Conservation (phyloP, 2,113 vertebrate species). For the Tylochromis polylepis region DNA sequence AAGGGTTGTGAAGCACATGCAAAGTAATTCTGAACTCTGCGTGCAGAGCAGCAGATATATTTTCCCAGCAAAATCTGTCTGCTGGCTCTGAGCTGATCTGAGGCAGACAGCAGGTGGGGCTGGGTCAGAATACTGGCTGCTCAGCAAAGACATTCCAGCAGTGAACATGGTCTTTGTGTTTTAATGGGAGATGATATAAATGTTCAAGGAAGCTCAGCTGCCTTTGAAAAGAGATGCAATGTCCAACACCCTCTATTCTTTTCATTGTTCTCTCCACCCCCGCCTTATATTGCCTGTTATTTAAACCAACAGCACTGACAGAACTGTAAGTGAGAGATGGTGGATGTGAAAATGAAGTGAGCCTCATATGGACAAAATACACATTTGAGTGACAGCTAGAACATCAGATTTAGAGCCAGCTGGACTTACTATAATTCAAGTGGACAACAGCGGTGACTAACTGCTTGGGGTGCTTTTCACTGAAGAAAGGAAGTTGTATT, state of each 20-base stretch:
- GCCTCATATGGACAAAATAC: background rate
- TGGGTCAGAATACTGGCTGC: slow-evolving; percentile 8
- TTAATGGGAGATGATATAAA: slow-evolving; percentile 2
- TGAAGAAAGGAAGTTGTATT: background rate
- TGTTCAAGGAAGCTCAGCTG: background rate
- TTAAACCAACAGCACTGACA: background rate
- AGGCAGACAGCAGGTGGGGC: slow-evolving; percentile 32
- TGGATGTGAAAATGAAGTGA: background rate
- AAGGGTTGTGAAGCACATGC: background rate
- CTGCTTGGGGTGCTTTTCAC: background rate
- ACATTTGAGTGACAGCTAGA: background rate
- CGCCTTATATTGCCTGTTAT: background rate
- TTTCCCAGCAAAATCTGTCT: background rate
- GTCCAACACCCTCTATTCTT: background rate
- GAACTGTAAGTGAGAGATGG: background rate
- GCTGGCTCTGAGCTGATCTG: background rate
- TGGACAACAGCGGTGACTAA: background rate
- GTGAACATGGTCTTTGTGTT: slow-evolving; percentile 25
- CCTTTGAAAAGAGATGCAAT: background rate
- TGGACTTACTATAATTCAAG: background rate
- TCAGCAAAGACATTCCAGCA: slow-evolving; percentile 52
- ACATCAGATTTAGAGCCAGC: background rate
- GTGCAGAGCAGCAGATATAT: background rate
- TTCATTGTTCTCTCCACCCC: background rate
- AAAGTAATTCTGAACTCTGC: background rate